A percentile compares a stretch with the other conserved stretches of the same genome.
Evolutionary conservation across 2,113 vertebrate species (phyloP).

Genomic region (Bubalus kerabau): DNA sequence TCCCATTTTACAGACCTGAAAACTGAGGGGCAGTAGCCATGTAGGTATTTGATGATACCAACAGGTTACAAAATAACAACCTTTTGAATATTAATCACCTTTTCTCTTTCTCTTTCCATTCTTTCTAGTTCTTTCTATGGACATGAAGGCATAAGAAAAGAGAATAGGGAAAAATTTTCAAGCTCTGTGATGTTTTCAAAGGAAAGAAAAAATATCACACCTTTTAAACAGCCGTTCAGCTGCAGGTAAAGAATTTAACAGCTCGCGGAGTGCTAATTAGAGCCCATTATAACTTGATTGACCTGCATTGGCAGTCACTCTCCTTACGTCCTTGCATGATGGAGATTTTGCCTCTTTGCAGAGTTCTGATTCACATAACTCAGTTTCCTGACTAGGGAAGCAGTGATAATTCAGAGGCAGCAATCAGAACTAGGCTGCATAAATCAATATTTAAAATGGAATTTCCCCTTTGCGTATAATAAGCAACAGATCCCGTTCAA

Average conservation of each 20-base stretch:
- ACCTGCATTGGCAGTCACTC: conserved; percentile 42
- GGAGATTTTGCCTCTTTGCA: conserved; percentile 39
- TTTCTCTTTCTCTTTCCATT: conserved; percentile 32
- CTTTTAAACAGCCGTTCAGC: conserved; percentile 70
- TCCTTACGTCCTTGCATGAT: conserved; percentile 45
- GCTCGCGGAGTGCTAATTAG: conserved; percentile 75
- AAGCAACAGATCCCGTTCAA: conserved; percentile 35
- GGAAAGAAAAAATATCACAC: conserved; percentile 71
- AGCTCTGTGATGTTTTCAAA: conserved; percentile 76
- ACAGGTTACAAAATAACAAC: conserved; percentile 43
- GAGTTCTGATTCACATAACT: conserved; percentile 39
- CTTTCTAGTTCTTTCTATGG: conserved; percentile 29
- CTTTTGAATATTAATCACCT: conserved; percentile 3
- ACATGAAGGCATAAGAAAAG: conserved; percentile 43
- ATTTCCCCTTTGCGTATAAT: conserved; percentile 56
- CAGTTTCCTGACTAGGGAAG: conserved; percentile 25
- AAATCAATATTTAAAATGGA: conserved; percentile 68
- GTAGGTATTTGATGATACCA: background rate
- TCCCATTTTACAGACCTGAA: conserved; percentile 69
- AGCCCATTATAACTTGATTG: conserved; percentile 74
- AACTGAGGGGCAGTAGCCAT: conserved; percentile 54
- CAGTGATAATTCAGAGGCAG: conserved; percentile 46
- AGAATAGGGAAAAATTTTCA: conserved; percentile 21
- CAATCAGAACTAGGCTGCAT: conserved; percentile 5
- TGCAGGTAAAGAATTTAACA: conserved; percentile 76